Evolutionary conservation across 2,797 vertebrate genomes (phyloP), one percentile per base, ranked within the genome.

Genomic region (Pseudochirops corinnae): DNA sequence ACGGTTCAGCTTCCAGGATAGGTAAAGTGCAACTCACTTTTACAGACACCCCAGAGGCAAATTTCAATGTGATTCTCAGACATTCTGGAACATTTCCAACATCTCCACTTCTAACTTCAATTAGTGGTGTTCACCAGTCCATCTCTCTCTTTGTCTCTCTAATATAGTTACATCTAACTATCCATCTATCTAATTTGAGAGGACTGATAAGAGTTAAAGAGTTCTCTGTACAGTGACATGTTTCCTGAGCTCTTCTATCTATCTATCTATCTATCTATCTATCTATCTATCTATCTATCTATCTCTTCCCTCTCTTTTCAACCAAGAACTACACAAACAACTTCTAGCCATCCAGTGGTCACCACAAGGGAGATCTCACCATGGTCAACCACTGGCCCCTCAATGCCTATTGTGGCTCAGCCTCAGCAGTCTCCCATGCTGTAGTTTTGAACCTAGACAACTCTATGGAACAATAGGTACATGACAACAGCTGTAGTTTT

Each of bases 391-490:
- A 87, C n/a, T 87, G 74, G 39, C 39, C 39, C 74, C 28, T 31
- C 12, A 55, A 55, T 53, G 29, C 52, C 39, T 26, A 55, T 4
- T 33, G 29, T 29, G 52, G 39, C 46, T 87, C 24, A 46, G 10
- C 39, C 24, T 87, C 9, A 5, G 50, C 29, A 55, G 52, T n/a
- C 0, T 53, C 26, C 39, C 90, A 14, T 21, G 12, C 21, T 9
- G 28, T 5, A 53, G 52, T 3, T 55, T 21, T 0, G 4, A 57
- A 29, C 52, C 52, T n/a, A 50, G 94, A 92, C 28, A 2, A 39
- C 90, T 93, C 5, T 28, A 1, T 0, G 1, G 18, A 12, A 21
- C 56, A 12, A 16, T 0, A 39, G 55, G 13, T 0, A 55, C 50
- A 0, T 0, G 11, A 14, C 62, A 1, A 55, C 56, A 39, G 93